phyloP scores from a whole-genome alignment of 2,797 vertebrate species.

The Gephyroberyx darwinii region DNA sequence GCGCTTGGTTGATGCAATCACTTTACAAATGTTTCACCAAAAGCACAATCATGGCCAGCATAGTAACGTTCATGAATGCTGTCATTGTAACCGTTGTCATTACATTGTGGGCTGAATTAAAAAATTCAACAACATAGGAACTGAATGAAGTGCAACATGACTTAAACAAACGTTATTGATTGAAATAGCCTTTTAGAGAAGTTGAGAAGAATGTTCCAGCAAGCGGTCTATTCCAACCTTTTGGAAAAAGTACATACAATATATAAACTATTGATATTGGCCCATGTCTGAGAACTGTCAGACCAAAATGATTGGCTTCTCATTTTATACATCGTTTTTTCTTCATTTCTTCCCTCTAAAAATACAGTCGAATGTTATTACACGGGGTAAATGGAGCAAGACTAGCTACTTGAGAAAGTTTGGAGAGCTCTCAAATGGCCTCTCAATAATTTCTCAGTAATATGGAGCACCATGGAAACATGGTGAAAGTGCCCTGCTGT shows the following conservation, averaged over 20 bases:
- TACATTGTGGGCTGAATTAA: constrained; percentile 17
- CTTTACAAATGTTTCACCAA: no score
- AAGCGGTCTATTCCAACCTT: neutral
- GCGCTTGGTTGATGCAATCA: constrained; percentile 18
- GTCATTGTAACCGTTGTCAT: constrained; percentile 35
- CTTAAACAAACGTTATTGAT: constrained; percentile 27
- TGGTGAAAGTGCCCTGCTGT: neutral
- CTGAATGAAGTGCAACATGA: constrained; percentile 35
- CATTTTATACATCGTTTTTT: constrained; percentile 38
- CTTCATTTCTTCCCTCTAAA: constrained; percentile 47
- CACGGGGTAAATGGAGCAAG: constrained; percentile 38
- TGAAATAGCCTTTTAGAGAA: constrained; percentile 8
- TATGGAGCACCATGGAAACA: constrained; percentile 14
- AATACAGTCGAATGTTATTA: constrained; percentile 54
- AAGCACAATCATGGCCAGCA: neutral
- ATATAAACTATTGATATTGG: constrained; percentile 64
- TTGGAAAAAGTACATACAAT: constrained; percentile 23
- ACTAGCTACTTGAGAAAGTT: constrained; percentile 35
- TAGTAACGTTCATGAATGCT: constrained; percentile 26
- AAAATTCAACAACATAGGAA: constrained; percentile 29
- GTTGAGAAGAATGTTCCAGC: constrained; percentile 6
- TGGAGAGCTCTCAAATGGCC: constrained; percentile 40
- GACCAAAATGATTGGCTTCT: constrained; percentile 33
- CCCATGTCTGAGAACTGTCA: constrained; percentile 32
- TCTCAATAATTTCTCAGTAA: constrained; percentile 41